phyloP scores from a whole-genome alignment of 2,113 vertebrate genomes.

The Planiliza haematocheilus region DNA sequence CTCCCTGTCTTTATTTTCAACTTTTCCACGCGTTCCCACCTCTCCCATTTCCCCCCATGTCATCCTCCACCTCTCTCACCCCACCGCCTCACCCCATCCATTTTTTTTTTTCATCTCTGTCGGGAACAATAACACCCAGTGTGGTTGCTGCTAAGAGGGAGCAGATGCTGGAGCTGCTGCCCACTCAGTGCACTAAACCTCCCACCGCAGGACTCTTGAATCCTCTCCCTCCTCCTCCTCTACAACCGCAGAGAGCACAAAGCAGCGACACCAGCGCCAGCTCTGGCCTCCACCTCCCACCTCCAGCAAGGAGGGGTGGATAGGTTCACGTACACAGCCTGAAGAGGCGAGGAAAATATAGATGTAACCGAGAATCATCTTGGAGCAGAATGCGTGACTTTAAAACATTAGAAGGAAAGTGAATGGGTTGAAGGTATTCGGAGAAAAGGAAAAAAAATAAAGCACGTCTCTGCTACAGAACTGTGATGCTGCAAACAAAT shows the following conservation, averaged over 20 bases:
- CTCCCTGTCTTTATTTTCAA: constrained; percentile 25
- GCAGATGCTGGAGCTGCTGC: constrained; percentile 82
- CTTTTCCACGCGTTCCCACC: constrained; percentile 31
- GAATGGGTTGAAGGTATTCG: neutral
- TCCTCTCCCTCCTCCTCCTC: constrained; percentile 66
- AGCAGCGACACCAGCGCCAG: constrained; percentile 69
- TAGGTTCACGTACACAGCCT: constrained; percentile 60
- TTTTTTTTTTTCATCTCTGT: constrained; percentile 59
- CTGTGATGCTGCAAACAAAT: too few species aligned
- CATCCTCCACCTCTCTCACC: constrained; percentile 16
- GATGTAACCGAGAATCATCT: neutral
- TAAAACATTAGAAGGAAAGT: neutral
- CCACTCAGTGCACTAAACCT: constrained; percentile 77
- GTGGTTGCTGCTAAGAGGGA: constrained; percentile 83
- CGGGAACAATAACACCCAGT: constrained; percentile 83
- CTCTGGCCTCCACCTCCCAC: constrained; percentile 64
- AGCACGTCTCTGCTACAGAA: too few species aligned
- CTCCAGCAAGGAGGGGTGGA: constrained; percentile 67
- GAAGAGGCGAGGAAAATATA: neutral
- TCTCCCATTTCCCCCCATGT: constrained; percentile 4
- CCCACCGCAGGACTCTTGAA: constrained; percentile 72
- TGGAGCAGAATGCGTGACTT: neutral
- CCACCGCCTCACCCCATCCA: neutral
- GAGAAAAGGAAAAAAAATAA: neutral
- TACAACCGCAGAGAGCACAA: constrained; percentile 70